Conservation (phyloP, 2,113 vertebrate species). For the Theropithecus gelada region DNA sequence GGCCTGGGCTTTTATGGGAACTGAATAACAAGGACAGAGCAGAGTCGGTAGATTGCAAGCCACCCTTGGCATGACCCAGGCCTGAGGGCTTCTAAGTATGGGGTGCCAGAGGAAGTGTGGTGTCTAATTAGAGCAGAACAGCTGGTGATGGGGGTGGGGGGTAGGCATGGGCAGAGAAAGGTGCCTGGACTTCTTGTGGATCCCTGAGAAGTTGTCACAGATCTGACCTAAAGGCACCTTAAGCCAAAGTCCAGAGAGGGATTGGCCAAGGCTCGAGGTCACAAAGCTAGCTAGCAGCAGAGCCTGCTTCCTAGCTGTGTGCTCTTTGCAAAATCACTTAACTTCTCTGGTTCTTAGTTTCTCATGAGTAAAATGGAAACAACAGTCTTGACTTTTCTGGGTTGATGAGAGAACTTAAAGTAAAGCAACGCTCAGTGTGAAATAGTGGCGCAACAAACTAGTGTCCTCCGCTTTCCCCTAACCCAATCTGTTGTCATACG, state of each 20-base stretch:
- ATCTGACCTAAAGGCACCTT: not conserved
- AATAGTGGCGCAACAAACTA: not conserved
- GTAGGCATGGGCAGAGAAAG: slow-evolving; percentile 13
- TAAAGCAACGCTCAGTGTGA: slow-evolving; percentile 8
- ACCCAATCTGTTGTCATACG: not conserved
- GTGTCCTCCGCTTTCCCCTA: not conserved
- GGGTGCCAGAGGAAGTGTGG: slow-evolving; percentile 43
- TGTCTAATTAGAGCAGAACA: slow-evolving; percentile 60
- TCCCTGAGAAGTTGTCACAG: not conserved
- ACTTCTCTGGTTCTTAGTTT: slow-evolving; percentile 54
- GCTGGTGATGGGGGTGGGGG: not conserved
- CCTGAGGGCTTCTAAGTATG: slow-evolving; percentile 34
- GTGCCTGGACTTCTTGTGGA: slow-evolving; percentile 46
- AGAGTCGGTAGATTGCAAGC: not conserved
- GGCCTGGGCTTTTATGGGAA: not conserved
- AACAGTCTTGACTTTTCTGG: slow-evolving; percentile 22
- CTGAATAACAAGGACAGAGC: not conserved
- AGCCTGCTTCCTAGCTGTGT: slow-evolving; percentile 13
- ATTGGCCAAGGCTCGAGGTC: not conserved
- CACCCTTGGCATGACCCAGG: not conserved
- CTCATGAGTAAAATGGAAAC: not conserved
- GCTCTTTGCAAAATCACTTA: slow-evolving; percentile 5
- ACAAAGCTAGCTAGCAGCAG: slow-evolving; percentile 18
- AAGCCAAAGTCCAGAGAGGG: not conserved
- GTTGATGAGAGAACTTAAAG: slow-evolving; percentile 3